A percentile compares a stretch with the other conserved stretches of the same genome.
Conservation (phyloP, 2,797 vertebrate genomes). For the Mionectes olivaceus region DNA sequence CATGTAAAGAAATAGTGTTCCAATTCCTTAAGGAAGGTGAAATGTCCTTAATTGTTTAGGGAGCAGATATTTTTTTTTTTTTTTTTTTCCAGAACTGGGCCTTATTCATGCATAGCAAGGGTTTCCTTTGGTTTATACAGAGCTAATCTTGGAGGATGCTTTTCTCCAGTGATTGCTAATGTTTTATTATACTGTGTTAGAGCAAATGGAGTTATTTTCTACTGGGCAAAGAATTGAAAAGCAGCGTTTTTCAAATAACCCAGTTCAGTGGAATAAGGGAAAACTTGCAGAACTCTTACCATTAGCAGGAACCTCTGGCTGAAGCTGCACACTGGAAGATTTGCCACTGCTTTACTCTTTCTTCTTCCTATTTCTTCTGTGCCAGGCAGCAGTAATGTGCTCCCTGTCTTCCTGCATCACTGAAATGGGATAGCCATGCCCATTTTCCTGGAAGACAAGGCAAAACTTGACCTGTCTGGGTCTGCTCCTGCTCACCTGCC, state of each 20-base stretch:
- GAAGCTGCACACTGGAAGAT: background rate
- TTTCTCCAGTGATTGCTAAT: background rate
- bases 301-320: background rate
- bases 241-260: background rate
- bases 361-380: background rate
- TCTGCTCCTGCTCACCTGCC: background rate
- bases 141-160: background rate
- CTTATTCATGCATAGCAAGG: background rate
- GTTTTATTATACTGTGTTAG: background rate
- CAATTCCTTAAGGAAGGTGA: background rate
- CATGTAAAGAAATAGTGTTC: background rate
- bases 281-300: background rate
- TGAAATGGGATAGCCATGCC: background rate
- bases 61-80: background rate
- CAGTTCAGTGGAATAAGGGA: background rate
- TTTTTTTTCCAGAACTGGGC: background rate
- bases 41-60: background rate
- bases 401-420: background rate
- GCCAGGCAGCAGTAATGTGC: background rate
- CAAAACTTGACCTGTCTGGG: background rate
- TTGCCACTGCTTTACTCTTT: background rate
- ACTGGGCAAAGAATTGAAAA: background rate
- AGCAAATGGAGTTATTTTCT: background rate
- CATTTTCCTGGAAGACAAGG: fast-evolving
- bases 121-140: background rate